Evolutionary conservation across 2,797 vertebrate genomes (phyloP).

Genomic region (Halcyon smyrnensis): DNA sequence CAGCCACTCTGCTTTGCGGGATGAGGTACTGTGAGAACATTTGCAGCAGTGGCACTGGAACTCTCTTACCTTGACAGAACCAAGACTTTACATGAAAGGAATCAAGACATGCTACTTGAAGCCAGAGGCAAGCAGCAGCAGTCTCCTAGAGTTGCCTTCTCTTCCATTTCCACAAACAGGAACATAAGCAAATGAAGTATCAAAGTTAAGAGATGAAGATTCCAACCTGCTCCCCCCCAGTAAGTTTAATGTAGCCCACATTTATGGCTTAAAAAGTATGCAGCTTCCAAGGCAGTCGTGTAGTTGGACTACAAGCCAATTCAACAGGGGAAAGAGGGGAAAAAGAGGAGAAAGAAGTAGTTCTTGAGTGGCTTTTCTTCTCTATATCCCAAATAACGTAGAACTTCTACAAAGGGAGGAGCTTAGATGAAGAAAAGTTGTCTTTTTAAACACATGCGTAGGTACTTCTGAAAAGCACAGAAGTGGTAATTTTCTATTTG

Average conservation of each 20-base stretch:
- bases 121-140: neutral
- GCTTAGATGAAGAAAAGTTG: neutral
- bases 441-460: neutral
- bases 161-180: neutral
- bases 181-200: neutral
- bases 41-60: neutral
- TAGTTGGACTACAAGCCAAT: neutral
- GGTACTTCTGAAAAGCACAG: neutral
- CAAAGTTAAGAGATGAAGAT: neutral
- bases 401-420: neutral
- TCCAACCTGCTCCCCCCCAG: neutral
- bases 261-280: neutral
- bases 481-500: neutral
- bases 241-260: neutral
- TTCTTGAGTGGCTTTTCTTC: neutral
- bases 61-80: too few species aligned
- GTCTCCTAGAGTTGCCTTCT: neutral
- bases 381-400: neutral
- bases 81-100: fast-evolving
- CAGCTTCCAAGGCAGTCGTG: neutral
- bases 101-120: neutral
- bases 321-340: neutral
- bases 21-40: neutral
- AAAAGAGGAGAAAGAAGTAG: neutral
- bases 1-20: neutral